Evolutionary conservation across 30 jellyfish, hydroid and myxozoan genomes (phyloP).

Genomic region (Aurelia sp.): DNA sequence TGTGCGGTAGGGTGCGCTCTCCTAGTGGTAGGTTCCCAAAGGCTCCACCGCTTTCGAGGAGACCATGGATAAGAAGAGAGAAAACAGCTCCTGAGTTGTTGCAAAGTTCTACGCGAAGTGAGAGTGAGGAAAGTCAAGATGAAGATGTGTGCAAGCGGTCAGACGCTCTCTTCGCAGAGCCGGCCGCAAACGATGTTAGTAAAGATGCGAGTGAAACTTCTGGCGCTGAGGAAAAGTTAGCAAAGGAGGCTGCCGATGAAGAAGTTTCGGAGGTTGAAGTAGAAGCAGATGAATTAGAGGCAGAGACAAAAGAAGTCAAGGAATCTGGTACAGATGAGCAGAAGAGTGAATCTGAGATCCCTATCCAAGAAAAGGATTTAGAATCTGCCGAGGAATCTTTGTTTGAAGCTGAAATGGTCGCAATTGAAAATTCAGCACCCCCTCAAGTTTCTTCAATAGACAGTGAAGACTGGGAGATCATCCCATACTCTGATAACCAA

Average conservation of each 20-base stretch:
- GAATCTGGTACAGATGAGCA: background rate
- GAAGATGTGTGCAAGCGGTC: too few relatives aligned
- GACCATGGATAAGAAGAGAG: conserved; percentile 55
- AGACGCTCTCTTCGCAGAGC: too few relatives aligned
- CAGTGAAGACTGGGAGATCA: too few relatives aligned
- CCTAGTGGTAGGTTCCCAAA: conserved; percentile 12
- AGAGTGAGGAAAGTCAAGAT: background rate
- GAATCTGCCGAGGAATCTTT: background rate
- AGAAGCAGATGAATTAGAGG: background rate
- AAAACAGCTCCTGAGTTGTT: conserved; percentile 45
- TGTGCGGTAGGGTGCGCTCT: conserved; percentile 12
- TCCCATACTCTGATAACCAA: too few relatives aligned
- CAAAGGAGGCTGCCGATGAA: background rate
- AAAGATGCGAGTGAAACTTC: too few relatives aligned
- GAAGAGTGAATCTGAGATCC: background rate
- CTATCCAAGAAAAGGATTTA: background rate
- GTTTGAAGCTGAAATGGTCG: background rate
- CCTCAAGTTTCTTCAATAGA: too few relatives aligned
- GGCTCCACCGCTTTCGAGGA: conserved; percentile 3
- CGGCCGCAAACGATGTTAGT: too few relatives aligned
- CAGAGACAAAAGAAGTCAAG: background rate
- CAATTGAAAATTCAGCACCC: background rate
- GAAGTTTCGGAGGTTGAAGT: background rate
- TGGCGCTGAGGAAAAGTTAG: background rate
- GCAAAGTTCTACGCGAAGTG: conserved; percentile 3